These are phyloP conservation scores for Tetramorium parvispinum DNA, from an alignment of 1,140 invertebrate species.

Conservation along the genomic window DNA sequence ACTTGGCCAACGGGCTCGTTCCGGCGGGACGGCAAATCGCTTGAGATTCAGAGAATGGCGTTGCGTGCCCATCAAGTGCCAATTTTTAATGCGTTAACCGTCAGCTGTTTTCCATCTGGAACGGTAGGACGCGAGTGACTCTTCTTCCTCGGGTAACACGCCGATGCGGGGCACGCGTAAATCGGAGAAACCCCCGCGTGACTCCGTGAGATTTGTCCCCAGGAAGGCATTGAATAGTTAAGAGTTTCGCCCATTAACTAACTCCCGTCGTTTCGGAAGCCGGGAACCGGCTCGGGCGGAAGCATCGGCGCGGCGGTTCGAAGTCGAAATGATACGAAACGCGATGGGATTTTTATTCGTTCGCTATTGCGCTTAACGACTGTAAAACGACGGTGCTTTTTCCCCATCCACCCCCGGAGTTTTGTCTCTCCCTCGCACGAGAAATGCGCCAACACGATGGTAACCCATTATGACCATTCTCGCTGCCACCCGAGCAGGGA, in stretches of 20 bases:
- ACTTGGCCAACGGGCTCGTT: neutral
- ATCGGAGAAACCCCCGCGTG: neutral
- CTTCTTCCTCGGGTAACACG: neutral
- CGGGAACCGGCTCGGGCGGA: neutral
- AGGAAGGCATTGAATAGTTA: slow-evolving; percentile 32
- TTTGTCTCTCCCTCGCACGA: slow-evolving; percentile 55
- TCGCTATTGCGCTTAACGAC: slow-evolving; percentile 84
- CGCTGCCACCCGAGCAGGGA: slow-evolving; percentile 36
- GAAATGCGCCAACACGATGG: slow-evolving; percentile 58
- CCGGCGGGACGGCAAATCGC: neutral
- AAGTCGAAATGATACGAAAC: slow-evolving; percentile 82
- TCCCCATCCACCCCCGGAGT: slow-evolving; percentile 13
- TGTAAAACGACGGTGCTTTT: slow-evolving; percentile 80
- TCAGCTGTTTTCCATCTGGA: neutral
- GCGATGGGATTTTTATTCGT: slow-evolving; percentile 84
- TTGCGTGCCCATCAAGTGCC: neutral
- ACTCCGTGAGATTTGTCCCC: slow-evolving; percentile 32
- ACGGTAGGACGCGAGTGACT: neutral
- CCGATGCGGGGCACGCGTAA: neutral
- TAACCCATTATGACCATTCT: slow-evolving; percentile 66
- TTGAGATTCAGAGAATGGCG: neutral
- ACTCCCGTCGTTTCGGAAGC: slow-evolving; percentile 26
- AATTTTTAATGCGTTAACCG: neutral
- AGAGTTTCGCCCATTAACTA: slow-evolving; percentile 46
- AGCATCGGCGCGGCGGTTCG: neutral